Conservation (phyloP, 37 sponge, comb jelly and placozoan genomes). For the Aphrocallistes beatrix region DNA sequence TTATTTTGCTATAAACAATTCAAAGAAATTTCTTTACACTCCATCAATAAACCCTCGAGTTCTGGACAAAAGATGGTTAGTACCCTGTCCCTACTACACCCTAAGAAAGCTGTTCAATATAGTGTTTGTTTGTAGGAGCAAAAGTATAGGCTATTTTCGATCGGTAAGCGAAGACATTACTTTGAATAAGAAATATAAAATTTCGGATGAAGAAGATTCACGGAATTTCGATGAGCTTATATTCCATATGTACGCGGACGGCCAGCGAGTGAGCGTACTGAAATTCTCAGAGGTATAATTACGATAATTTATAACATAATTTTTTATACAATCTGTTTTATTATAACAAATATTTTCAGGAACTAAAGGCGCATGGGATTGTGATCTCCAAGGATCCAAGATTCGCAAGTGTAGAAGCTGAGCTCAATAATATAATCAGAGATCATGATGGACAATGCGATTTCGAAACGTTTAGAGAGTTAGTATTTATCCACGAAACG, state of each 20-base stretch:
- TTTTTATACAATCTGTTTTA: not conserved
- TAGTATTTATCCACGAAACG: not conserved
- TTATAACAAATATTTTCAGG: not conserved
- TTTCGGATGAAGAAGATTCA: not conserved
- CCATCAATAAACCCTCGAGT: no score
- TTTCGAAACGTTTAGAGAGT: constrained; percentile 9
- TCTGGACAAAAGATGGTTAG: no score
- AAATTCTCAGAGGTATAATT: not conserved
- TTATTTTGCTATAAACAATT: no score
- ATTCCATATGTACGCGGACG: not conserved
- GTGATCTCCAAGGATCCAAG: not conserved
- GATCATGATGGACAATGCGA: not conserved
- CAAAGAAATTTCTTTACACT: no score
- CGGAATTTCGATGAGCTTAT: not conserved
- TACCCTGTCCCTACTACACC: no score
- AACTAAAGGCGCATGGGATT: not conserved
- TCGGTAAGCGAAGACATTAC: not conserved
- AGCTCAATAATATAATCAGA: not conserved
- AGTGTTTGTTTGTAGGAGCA: not conserved
- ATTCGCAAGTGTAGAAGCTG: not conserved
- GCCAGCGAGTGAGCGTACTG: not conserved
- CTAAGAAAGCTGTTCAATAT: not conserved
- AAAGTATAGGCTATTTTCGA: not conserved
- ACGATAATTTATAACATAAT: not conserved
- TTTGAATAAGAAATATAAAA: not conserved